Conservation (phyloP, 2,888 invertebrate species). For the Platypus cylindrus region DNA sequence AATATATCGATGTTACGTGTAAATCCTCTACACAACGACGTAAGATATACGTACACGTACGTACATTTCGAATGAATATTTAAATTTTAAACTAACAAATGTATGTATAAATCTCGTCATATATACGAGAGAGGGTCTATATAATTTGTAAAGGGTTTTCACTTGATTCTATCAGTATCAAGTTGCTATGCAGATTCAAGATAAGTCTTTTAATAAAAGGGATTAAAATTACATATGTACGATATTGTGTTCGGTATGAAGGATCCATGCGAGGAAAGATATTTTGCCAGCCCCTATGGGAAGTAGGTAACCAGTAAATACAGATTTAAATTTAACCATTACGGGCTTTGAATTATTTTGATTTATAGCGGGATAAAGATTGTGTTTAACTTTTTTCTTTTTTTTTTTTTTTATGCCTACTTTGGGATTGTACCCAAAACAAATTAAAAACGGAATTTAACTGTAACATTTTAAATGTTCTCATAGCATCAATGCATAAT, state of each 20-base stretch:
- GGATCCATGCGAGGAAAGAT: slow-evolving; percentile 24
- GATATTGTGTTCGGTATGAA: slow-evolving; percentile 31
- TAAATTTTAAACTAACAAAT: slow-evolving; percentile 23
- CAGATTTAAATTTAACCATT: slow-evolving; percentile 24
- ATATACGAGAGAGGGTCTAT: slow-evolving; percentile 20
- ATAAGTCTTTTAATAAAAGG: slow-evolving; percentile 35
- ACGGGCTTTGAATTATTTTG: slow-evolving; percentile 25
- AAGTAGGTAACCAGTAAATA: slow-evolving; percentile 25
- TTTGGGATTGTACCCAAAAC: slow-evolving; percentile 10
- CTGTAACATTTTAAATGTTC: slow-evolving; percentile 2
- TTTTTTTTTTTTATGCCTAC: slow-evolving; percentile 16
- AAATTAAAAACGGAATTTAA: slow-evolving; percentile 9
- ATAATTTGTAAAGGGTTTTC: slow-evolving; percentile 26
- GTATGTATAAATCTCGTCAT: slow-evolving; percentile 21
- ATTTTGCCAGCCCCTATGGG: slow-evolving; percentile 24
- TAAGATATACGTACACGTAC: no score
- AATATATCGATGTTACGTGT: slow-evolving; percentile 11
- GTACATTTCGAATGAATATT: slow-evolving; percentile 20
- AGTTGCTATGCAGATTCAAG: slow-evolving; percentile 33
- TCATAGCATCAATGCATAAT: slow-evolving; percentile 3
- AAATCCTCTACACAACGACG: slow-evolving; percentile 6
- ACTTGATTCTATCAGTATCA: slow-evolving; percentile 35
- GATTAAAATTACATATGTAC: slow-evolving; percentile 37
- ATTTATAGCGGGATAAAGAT: slow-evolving; percentile 22
- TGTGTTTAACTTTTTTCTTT: slow-evolving; percentile 11